Conservation (phyloP, 2,113 vertebrate species). For the Leiothrix lutea region DNA sequence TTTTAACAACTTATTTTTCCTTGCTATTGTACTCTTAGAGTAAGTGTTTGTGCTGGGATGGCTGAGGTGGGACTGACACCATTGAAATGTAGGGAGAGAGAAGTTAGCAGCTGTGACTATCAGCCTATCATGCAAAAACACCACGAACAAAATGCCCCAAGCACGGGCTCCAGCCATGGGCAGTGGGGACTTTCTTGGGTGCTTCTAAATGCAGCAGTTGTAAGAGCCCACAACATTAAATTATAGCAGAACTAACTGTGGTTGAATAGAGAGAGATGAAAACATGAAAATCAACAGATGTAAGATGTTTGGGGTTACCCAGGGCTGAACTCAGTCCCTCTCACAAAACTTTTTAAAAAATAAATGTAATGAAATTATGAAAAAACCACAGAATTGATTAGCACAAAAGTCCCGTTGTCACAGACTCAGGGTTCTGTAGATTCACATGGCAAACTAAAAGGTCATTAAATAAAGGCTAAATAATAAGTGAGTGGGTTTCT, state of each 20-base stretch:
- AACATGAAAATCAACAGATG: background rate
- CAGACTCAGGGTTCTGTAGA: background rate
- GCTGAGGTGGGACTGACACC: background rate
- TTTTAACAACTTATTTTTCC: slow-evolving; percentile 49
- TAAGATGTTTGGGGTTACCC: background rate
- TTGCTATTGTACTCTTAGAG: background rate
- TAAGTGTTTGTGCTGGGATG: background rate
- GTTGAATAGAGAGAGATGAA: background rate
- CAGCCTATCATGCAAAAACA: background rate
- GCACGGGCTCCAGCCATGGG: background rate
- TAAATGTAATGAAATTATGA: background rate
- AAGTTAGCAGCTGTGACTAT: background rate
- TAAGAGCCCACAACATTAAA: background rate
- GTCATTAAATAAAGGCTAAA: background rate
- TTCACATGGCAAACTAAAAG: background rate
- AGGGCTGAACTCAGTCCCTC: background rate
- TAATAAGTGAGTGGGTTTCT: background rate
- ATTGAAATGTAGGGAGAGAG: background rate
- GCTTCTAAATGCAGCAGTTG: background rate
- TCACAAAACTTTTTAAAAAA: background rate
- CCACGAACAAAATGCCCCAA: background rate
- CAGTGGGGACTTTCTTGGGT: background rate
- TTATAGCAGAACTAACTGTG: background rate
- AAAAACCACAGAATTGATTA: background rate
- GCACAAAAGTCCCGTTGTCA: background rate